These are phyloP conservation scores for Cyanistes caeruleus DNA, from an alignment of 2,113 vertebrate genomes.

Conservation along the genomic window DNA sequence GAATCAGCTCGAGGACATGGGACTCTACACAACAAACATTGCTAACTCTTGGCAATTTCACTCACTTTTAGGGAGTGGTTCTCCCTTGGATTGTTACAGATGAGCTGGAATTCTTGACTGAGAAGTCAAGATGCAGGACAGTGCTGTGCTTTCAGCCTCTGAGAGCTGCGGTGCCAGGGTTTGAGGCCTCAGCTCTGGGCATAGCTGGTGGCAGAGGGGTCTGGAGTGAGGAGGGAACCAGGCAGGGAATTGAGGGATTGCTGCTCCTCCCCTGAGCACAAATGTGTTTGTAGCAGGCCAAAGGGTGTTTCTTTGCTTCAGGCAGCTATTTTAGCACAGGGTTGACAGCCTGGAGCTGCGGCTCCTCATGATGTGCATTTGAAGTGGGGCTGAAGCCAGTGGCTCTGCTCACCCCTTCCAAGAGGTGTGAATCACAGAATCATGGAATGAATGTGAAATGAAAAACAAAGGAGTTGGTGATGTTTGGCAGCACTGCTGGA, in stretches of 20 bases:
- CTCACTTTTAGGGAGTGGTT: not conserved
- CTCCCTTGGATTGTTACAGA: not conserved
- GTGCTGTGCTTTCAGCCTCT: not conserved
- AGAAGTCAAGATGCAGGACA: not conserved
- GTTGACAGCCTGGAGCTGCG: not conserved
- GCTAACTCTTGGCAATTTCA: fast-evolving
- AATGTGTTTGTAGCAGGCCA: too few relatives aligned
- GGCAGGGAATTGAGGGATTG: fast-evolving
- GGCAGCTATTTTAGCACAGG: not conserved
- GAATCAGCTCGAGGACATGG: not conserved
- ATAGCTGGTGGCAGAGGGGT: fast-evolving
- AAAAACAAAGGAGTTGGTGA: fast-evolving
- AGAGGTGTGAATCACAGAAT: not conserved
- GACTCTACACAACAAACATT: not conserved
- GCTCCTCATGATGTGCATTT: fast-evolving
- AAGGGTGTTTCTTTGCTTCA: not conserved
- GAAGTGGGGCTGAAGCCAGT: not conserved
- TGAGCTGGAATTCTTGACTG: not conserved
- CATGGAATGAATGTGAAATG: too few relatives aligned
- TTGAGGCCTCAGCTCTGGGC: not conserved
- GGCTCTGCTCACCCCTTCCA: not conserved
- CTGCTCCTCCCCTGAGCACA: fast-evolving
- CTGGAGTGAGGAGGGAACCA: not conserved
- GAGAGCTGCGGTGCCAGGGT: fast-evolving
- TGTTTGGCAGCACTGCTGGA: not conserved